Evolutionary conservation across 2,113 vertebrate genomes (phyloP), one percentile per base, ranked within the genome.

Genomic region (Pedionomus torquatus): DNA sequence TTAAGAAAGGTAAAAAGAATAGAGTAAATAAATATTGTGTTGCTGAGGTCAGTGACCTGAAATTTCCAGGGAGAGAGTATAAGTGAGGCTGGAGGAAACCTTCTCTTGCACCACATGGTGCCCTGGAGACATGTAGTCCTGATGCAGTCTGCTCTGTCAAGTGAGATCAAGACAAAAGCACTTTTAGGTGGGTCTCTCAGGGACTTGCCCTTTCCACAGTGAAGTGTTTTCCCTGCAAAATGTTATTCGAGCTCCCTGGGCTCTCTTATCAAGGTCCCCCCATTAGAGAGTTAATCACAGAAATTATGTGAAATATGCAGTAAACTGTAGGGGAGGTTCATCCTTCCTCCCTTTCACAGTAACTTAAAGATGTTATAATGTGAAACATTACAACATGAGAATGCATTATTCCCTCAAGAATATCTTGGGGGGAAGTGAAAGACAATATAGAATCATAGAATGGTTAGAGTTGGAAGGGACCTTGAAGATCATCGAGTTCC

Each of bases 61-160:
- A 80, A 61, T 65, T 15, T 74, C 23, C 23, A 11, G 3, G n/a
- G 64, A 54, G 21, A 77, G 28, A 74, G 25, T 43, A 61, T 65
- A 61, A 93, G 25, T 4, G 17, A 69, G 16, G 52, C 26, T 5
- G 6, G 61, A 87, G 46, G 52, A 93, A 88, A 57, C 25, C 51
- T 65, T 30, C 10, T 35, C 3, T 44, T 21, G 43, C 14, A 61
- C 54, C 65, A 76, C 0, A 0, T 25, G 39, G 51, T 80, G 68
- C 66, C 71, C n/a, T 1, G 0, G 66, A 52, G 61, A 79, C 63
- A 37, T 0, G 0, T 5, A 80, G 31, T 28, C 25, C 71, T 75
- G 68, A 55, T 89, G 83, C 54, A 35, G 23, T 33, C 83, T 77
- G 19, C 46, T 57, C 66, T 48, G 68, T 21, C 74, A 89, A 39